Percentiles rank a stretch among this genome's conserved stretches.
phyloP scores from a whole-genome alignment of 2,888 invertebrate species.

The Athripsodes cinereus region DNA sequence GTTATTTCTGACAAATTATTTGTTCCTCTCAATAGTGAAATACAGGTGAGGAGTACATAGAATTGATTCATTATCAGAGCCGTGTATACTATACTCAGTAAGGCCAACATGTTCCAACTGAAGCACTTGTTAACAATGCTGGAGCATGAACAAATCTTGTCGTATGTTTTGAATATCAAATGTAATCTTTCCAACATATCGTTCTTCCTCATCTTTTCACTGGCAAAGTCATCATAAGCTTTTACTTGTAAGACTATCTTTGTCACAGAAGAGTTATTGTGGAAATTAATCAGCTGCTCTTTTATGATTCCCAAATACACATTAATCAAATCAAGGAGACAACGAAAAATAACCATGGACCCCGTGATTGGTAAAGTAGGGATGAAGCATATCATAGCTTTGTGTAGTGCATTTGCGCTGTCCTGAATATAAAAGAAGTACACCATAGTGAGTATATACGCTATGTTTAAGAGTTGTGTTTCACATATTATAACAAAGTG shows the following conservation, averaged over 20 bases:
- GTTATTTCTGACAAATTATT: not conserved
- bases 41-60: constrained; percentile 3
- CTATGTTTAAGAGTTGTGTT: not conserved
- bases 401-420: not conserved
- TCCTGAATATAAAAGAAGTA: not conserved
- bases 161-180: constrained; percentile 9
- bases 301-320: not conserved
- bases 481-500: not conserved
- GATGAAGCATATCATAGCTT: not conserved
- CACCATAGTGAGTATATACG: not conserved
- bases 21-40: not conserved
- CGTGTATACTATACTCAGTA: not conserved
- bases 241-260: not conserved
- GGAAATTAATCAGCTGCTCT: not conserved
- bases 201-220: constrained; percentile 5
- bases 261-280: not conserved
- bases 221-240: not conserved
- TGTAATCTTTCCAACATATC: constrained; percentile 6
- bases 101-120: constrained; percentile 4
- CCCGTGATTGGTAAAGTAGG: constrained; percentile 4
- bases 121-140: constrained; percentile 10
- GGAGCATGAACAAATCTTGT: constrained; percentile 11
- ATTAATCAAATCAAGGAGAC: constrained; percentile 2
- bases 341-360: constrained; percentile 1
- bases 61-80: constrained; percentile 11